Base-by-base conservation (phyloP, 2,797 vertebrate genomes). In the Melanotaenia pygmaea region DNA sequence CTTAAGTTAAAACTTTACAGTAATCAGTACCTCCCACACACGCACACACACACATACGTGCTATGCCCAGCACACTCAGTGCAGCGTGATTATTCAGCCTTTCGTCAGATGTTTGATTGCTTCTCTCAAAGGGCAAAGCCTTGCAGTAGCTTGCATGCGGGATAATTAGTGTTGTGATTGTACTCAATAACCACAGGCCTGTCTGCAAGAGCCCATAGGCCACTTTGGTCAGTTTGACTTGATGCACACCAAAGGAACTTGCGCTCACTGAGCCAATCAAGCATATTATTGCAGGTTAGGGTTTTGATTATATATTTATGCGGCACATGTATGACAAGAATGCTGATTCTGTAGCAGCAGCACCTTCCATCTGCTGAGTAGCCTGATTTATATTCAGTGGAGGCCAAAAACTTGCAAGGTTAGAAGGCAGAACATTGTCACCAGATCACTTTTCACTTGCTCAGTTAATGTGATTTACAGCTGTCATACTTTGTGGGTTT, bases 31-130 rank as follows among this genome's bases (percentile, higher is more conserved):
- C 65, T 70, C 53, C 11, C 64, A 22, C 30, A n/a, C 20, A 70
- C n/a, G 56, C 53, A 61, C 59, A 57, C 32, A 24, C 64, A 28
- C 30, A n/a, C 22, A 70, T 51, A 51, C 4, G 12, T 32, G 60
- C 81, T 70, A 59, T 61, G 71, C 72, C 74, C 79, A 81, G 86
- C 86, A 86, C 70, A 84, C 77, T 80, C 61, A 59, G 59, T 43
- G 84, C 83, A 28, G 77, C 53, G 70, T 91, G 92, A 94, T 94
- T 94, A 93, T 93, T 93, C 87, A 89, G 87, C 86, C 87, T 92
- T 88, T 91, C 84, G 86, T 92, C 91, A 92, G 90, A 88, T 94
- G 90, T 93, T 94, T 94, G 93, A 94, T 94, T 92, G 93, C 87
- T 83, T 88, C 90, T 89, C 90, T 93, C 90, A 92, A 92, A 94